phyloP scores from a whole-genome alignment of 2,113 vertebrate genomes.

The Erpornis zantholeuca region DNA sequence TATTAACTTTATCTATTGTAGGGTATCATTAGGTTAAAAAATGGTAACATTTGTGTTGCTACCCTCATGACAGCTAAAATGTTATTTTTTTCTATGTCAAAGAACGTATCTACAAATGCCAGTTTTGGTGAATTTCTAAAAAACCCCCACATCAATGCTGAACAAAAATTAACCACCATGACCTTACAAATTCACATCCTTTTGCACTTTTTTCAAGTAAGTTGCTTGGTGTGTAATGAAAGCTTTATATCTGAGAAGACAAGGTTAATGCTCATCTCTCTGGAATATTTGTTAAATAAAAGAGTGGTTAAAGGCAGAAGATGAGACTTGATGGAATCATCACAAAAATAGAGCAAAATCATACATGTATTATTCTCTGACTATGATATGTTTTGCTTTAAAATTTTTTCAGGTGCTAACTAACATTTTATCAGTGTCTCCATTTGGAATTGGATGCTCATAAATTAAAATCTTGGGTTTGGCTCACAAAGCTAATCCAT shows the following conservation, averaged over 20 bases:
- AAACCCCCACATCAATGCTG: not conserved
- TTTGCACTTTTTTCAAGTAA: not conserved
- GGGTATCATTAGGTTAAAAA: not conserved
- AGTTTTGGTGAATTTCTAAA: not conserved
- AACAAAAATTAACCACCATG: not conserved
- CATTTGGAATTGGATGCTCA: not conserved
- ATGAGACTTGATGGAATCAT: not conserved
- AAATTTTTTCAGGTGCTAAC: not conserved
- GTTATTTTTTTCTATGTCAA: not conserved
- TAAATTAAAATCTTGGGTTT: not conserved
- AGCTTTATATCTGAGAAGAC: not conserved
- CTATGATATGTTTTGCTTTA: not conserved
- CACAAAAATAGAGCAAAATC: not conserved
- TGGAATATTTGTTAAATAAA: not conserved
- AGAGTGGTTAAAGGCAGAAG: not conserved
- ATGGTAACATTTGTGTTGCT: not conserved
- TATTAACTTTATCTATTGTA: not conserved
- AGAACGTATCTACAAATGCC: too few relatives aligned
- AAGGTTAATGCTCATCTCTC: not conserved
- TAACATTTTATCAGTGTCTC: not conserved
- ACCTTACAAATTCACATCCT: not conserved
- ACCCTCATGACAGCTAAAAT: not conserved
- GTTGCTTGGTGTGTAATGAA: not conserved
- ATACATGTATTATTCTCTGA: not conserved
- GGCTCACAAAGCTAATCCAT: not conserved